Conservation (phyloP, 2,113 vertebrate genomes). For the Antigone vipio region DNA sequence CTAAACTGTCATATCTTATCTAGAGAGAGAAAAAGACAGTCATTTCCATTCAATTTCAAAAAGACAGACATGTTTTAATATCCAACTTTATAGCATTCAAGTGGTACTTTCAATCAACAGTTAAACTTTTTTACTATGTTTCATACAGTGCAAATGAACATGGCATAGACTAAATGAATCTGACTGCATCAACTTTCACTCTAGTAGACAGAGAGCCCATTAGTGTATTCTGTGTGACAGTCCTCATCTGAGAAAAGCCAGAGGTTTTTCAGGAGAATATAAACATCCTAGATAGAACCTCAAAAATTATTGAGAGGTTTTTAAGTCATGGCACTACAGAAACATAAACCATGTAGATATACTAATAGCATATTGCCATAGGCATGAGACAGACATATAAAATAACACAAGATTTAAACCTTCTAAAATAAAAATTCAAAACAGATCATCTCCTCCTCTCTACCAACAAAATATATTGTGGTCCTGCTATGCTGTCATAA, state of each 20-base stretch:
- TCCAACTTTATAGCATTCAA: neutral
- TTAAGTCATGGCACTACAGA: neutral
- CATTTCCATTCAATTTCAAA: neutral
- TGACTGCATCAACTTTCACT: neutral
- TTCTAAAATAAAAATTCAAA: neutral
- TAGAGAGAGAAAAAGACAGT: neutral
- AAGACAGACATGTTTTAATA: neutral
- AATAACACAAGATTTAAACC: neutral
- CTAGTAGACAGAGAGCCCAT: neutral
- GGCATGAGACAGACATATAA: neutral
- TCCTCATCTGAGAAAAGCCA: constrained; percentile 16
- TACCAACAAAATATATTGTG: neutral
- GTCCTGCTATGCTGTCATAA: neutral
- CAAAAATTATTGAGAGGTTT: neutral
- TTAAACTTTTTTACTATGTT: neutral
- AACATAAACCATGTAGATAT: neutral
- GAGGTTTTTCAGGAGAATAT: neutral
- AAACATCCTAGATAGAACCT: neutral
- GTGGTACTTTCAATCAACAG: neutral
- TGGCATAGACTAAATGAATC: neutral
- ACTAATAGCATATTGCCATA: neutral
- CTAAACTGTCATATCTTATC: neutral
- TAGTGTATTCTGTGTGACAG: neutral
- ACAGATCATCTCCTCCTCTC: neutral
- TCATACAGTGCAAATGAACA: neutral